Conservation (phyloP, 2,113 vertebrate genomes). For the Clarias batrachus region DNA sequence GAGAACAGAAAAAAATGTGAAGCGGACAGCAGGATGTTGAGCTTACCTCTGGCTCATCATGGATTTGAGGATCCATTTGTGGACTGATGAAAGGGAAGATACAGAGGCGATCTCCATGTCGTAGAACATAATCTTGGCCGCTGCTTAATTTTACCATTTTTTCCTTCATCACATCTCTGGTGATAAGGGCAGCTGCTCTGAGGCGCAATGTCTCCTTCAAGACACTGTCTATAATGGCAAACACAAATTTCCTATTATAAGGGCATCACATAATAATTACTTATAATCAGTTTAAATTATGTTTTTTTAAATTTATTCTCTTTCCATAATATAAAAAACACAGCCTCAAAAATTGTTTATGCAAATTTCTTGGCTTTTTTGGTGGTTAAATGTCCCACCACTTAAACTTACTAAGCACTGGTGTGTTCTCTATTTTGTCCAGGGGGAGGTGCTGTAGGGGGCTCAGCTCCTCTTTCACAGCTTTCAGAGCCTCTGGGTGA, state of each 20-base stretch:
- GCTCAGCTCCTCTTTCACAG: conserved; percentile 74
- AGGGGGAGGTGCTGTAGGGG: conserved; percentile 51
- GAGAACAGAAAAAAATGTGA: neutral
- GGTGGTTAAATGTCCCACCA: neutral
- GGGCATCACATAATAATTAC: neutral
- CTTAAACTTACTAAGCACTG: conserved; percentile 70
- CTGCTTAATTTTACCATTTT: conserved; percentile 70
- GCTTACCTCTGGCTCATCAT: conserved; percentile 81
- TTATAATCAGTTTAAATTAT: neutral
- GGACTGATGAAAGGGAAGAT: conserved; percentile 88
- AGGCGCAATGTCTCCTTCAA: conserved; percentile 82
- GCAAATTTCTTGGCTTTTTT: neutral
- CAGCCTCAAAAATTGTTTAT: neutral
- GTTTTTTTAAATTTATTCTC: neutral
- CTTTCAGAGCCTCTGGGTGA: conserved; percentile 76
- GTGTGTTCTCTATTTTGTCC: conserved; percentile 61
- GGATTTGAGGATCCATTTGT: conserved; percentile 83
- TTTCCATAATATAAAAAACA: neutral
- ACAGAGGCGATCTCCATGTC: conserved; percentile 79
- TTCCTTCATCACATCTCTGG: conserved; percentile 76
- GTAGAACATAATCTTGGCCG: conserved; percentile 74
- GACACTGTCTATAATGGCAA: conserved; percentile 74
- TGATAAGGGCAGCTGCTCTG: conserved; percentile 83
- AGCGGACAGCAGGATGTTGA: neutral
- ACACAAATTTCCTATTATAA: neutral